phyloP scores from a whole-genome alignment of 2,797 vertebrate genomes.

The Anguilla anguilla region DNA sequence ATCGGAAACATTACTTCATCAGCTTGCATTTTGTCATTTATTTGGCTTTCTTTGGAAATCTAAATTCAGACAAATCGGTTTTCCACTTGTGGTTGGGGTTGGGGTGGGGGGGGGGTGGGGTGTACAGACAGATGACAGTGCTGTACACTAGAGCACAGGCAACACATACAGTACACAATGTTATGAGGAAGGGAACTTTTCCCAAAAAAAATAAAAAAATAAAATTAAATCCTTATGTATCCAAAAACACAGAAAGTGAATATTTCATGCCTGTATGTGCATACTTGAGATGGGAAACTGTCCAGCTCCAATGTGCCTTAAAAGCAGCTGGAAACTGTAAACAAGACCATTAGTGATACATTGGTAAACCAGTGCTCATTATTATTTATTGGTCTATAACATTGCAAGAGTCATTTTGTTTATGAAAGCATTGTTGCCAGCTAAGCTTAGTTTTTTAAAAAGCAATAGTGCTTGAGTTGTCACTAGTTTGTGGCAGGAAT shows the following conservation, averaged over 20 bases:
- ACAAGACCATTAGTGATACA: not conserved
- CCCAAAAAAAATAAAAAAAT: not conserved
- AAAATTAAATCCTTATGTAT: not conserved
- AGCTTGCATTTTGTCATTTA: not conserved
- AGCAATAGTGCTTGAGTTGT: not conserved
- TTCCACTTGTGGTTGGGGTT: not conserved
- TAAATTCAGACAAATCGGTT: not conserved
- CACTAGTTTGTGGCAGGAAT: not conserved
- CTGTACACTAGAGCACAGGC: not conserved
- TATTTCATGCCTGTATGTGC: not conserved
- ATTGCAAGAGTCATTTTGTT: not conserved
- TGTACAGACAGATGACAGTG: not conserved
- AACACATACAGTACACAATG: not conserved
- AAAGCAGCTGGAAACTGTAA: not conserved
- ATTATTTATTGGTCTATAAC: not conserved
- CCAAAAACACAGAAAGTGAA: not conserved
- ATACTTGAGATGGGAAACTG: not conserved
- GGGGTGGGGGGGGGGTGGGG: not conserved
- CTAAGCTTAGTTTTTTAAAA: not conserved
- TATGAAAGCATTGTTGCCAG: not conserved
- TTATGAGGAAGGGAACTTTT: not conserved
- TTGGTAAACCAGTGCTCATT: not conserved
- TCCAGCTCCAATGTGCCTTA: not conserved
- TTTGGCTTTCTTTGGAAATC: not conserved
- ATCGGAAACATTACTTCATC: not conserved